Evolutionary conservation across 1,140 invertebrate species (phyloP), one percentile per base, ranked within the genome.

Genomic region (Rhagoletis zephyria): DNA sequence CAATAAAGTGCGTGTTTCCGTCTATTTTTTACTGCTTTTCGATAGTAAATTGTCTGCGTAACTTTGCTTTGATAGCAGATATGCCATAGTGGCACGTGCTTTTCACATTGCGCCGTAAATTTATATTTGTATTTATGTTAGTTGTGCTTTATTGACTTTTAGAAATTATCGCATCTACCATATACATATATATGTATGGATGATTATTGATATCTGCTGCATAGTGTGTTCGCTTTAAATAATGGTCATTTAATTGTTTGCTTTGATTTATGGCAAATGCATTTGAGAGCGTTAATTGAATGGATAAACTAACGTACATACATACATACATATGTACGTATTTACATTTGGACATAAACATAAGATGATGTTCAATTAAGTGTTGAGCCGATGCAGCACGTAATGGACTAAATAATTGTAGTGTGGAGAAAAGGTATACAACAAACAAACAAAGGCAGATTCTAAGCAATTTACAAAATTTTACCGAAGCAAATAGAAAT

Each of bases 161-260:
- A 3, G 42, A 74, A 74, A 42, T 74, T 74, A 74, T 48, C 14
- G 42, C 14, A 40, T 48, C 14, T n/a, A 67, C 19, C 12, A 12
- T 30, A 40, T 4, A 14, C 14, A 10, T 65, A 19, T 30, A 0
- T 65, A 30, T 65, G 64, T 48, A 2, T 48, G 67, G 30, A 30
- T 74, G 16, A 14, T 16, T 74, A 4, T 74, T 74, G 42, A 42
- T 70, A 45, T 40, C 40, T 74, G 67, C 67, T 48, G 67, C 67
- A 45, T 42, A 74, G 16, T 74, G 42, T 12, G 12, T 42, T 42
- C 67, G 67, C 67, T 45, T 74, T 74, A 74, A 74, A 45, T 74
- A 74, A 45, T 40, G 67, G 16, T 74, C 67, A 42, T 45, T 74
- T 45, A 74, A 74, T 74, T 74, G 67, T 74, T 74, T 74, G 42